A percentile compares a stretch with the other conserved stretches of the same genome.
These are phyloP conservation scores for Eupithecia vulgata DNA, from an alignment of 2,888 invertebrate species.

Conservation along the genomic window DNA sequence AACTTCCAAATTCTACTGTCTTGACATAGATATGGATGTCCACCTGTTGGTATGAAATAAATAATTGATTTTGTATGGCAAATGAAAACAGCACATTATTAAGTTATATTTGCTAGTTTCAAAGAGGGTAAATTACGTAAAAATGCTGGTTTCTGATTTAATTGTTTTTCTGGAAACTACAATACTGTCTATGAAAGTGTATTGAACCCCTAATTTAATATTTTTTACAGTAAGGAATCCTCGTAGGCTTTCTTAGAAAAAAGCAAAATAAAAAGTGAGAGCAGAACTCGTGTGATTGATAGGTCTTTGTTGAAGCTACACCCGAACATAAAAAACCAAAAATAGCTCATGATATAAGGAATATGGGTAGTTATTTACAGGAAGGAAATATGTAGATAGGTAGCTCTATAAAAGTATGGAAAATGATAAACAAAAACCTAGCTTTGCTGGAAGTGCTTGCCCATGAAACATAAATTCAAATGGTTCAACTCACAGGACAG, in stretches of 20 bases:
- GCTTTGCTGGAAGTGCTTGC: neutral
- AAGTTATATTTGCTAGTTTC: neutral
- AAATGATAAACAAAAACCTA: conserved; percentile 2
- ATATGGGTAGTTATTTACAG: conserved; percentile 34
- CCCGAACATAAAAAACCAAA: conserved; percentile 11
- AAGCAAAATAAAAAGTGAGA: neutral
- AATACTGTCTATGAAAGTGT: neutral
- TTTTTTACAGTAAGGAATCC: neutral
- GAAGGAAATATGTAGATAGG: conserved; percentile 31
- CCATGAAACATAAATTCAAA: conserved; percentile 2
- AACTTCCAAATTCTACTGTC: conserved; percentile 33
- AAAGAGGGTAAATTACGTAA: neutral
- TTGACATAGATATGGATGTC: conserved; percentile 33
- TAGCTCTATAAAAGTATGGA: conserved; percentile 12
- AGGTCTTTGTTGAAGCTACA: conserved; percentile 8
- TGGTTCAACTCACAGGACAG: conserved; percentile 8
- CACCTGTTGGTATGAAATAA: conserved; percentile 37
- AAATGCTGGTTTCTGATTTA: neutral
- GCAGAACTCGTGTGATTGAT: neutral
- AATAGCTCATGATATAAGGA: conserved; percentile 22
- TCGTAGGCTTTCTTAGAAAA: neutral
- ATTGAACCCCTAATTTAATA: neutral
- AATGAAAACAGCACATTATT: neutral
- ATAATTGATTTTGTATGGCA: conserved; percentile 18
- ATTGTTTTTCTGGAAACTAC: neutral